Evolutionary conservation across 2,113 vertebrate species (phyloP), one percentile per base, ranked within the genome.

Genomic region (Romanogobio albipinnatus): DNA sequence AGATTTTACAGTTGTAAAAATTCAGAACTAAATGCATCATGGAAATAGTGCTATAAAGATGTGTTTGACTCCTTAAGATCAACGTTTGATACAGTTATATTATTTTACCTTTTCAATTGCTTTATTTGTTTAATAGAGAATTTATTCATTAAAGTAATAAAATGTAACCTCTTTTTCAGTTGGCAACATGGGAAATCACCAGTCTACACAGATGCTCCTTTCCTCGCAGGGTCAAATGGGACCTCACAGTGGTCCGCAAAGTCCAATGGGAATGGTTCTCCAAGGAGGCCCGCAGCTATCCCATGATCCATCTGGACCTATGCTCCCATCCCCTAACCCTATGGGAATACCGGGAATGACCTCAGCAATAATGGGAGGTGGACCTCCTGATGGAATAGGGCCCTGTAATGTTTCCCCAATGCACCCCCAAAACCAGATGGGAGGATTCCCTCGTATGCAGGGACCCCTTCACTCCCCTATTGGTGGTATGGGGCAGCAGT

Each of bases 251-350:
- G 95, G 96, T 13, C 94, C 96, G 29, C 96, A 97, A 90, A 99
- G 98, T 89, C 98, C 98, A 29, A 95, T 99, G 95, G 96, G 94
- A 86, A 94, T 98, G 92, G 93, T 93, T 85, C 92, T 96, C 84
- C 95, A 96, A 79, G 96, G 96, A 90, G 97, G 96, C 91, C 96
- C 96, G 81, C 95, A 96, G 81, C 94, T 99, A 83, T 95, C 98
- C 64, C 97, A 98, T 0, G 98, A 98, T 11, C 93, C 96, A 49
- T 91, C 96, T 0, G 93, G 94, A 6, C 87, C 97, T 68, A 94
- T 96, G 93, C 91, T 99, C 88, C 95, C 96, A 85, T 97, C 97
- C 49, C 96, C 97, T 0, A 98, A 96, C 87, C 95, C 96, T 15
- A 94, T 98, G 94, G 96, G 94, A 91, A 94, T 98, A 93, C 93